These are phyloP conservation scores for Tragelaphus oryx DNA, from an alignment of 2,797 vertebrate species.

Conservation along the genomic window DNA sequence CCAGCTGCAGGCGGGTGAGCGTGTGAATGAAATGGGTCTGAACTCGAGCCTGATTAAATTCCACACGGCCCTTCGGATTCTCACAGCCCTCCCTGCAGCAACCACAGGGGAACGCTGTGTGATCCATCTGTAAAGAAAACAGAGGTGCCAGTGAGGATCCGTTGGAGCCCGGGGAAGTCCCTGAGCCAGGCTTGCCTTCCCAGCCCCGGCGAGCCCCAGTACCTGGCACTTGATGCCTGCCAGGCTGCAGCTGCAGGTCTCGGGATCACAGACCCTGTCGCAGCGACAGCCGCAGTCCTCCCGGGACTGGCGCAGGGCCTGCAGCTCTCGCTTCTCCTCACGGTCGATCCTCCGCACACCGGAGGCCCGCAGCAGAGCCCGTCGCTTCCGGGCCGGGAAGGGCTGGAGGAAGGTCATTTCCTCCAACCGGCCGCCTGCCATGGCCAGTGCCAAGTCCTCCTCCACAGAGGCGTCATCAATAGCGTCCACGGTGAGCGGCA, in stretches of 20 bases:
- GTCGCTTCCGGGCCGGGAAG: slow-evolving; percentile 89
- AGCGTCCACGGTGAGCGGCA: slow-evolving; percentile 87
- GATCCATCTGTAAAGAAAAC: slow-evolving; percentile 89
- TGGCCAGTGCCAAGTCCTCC: slow-evolving; percentile 87
- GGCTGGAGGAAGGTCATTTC: slow-evolving; percentile 93
- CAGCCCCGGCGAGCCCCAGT: not conserved
- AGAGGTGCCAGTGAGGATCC: not conserved
- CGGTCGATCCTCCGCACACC: slow-evolving; percentile 96
- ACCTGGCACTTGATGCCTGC: slow-evolving; percentile 99
- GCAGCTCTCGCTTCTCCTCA: slow-evolving; percentile 94
- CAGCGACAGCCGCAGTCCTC: slow-evolving; percentile 96
- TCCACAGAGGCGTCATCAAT: slow-evolving; percentile 56
- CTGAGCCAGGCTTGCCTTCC: not conserved
- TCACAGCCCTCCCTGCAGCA: slow-evolving; percentile 95
- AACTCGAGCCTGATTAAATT: slow-evolving; percentile 95
- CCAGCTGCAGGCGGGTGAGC: slow-evolving; percentile 96
- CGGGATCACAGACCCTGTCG: slow-evolving; percentile 93
- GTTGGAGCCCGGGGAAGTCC: rapidly evolving
- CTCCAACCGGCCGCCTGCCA: slow-evolving; percentile 84
- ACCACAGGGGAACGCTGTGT: slow-evolving; percentile 95
- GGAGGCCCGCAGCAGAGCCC: slow-evolving; percentile 88
- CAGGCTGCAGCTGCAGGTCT: slow-evolving; percentile 94
- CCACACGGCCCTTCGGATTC: slow-evolving; percentile 93
- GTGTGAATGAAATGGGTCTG: slow-evolving; percentile 98
- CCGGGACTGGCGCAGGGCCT: slow-evolving; percentile 90